Percentiles rank a stretch among this genome's conserved stretches.
Evolutionary conservation across 2,888 invertebrate species (phyloP).

Genomic region (Augiades crinisus): DNA sequence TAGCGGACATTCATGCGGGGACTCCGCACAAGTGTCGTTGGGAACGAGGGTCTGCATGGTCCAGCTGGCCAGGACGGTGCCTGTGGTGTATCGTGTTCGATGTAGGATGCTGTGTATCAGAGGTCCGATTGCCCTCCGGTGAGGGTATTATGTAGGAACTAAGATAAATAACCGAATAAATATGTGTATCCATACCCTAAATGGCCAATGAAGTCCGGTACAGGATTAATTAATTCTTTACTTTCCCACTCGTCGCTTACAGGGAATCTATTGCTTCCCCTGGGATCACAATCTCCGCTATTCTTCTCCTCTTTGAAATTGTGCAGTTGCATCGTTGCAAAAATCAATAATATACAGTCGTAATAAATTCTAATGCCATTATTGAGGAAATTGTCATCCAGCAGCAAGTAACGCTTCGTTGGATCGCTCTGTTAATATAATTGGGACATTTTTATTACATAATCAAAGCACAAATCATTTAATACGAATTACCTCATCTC

Average conservation of each 20-base stretch:
- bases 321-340: not conserved
- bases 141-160: too few relatives aligned
- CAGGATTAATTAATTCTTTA: not conserved
- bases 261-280: not conserved
- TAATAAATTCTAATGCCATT: not conserved
- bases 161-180: too few relatives aligned
- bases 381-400: not conserved
- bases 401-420: not conserved
- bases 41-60: too few relatives aligned
- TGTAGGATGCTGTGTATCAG: too few relatives aligned
- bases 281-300: not conserved
- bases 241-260: not conserved
- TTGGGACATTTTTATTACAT: too few relatives aligned
- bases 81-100: too few relatives aligned
- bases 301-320: not conserved
- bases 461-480: too few relatives aligned
- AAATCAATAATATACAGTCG: not conserved
- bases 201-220: not conserved
- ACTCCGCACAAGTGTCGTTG: too few relatives aligned
- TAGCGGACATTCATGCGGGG: too few relatives aligned
- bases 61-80: too few relatives aligned
- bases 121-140: too few relatives aligned
- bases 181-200: not conserved
- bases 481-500: too few relatives aligned
- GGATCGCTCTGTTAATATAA: not conserved